phyloP scores from a whole-genome alignment of 2,797 vertebrate genomes.

The Catostomus latipinnis region DNA sequence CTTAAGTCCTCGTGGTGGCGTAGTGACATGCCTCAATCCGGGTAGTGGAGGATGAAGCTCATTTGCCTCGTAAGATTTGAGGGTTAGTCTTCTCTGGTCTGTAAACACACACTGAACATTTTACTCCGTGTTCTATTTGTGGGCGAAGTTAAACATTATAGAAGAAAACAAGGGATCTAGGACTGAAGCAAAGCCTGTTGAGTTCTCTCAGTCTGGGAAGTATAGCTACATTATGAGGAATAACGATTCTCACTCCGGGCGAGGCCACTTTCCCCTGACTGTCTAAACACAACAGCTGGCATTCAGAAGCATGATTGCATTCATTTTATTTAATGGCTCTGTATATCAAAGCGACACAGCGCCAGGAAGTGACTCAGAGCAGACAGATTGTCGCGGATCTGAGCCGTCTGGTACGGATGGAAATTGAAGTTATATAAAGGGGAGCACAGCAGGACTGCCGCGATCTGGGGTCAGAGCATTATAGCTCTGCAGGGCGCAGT shows the following conservation, averaged over 20 bases:
- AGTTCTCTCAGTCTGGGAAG: not conserved
- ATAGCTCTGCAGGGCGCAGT: not conserved
- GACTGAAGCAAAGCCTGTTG: not conserved
- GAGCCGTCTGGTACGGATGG: slow-evolving; percentile 73
- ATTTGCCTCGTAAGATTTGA: too few species aligned
- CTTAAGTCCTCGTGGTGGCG: too few species aligned
- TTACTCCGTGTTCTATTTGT: too few species aligned
- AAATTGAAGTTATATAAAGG: slow-evolving; percentile 73
- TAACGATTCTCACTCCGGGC: not conserved
- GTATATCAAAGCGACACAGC: slow-evolving; percentile 60
- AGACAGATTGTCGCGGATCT: slow-evolving; percentile 65
- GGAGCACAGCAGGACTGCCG: slow-evolving; percentile 63
- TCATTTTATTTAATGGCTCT: slow-evolving; percentile 55
- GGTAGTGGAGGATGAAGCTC: too few species aligned
- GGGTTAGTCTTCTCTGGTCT: too few species aligned
- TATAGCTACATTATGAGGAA: not conserved
- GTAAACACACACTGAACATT: too few species aligned
- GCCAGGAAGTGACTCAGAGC: slow-evolving; percentile 67
- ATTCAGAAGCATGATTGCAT: slow-evolving; percentile 62
- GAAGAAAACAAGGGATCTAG: not conserved
- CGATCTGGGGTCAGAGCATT: slow-evolving; percentile 21
- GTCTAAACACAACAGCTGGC: slow-evolving; percentile 51
- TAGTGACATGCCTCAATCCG: too few species aligned
- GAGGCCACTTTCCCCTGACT: not conserved
- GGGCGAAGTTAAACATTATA: too few species aligned